Conservation (phyloP, 2,113 vertebrate genomes). For the Rissa tridactyla region DNA sequence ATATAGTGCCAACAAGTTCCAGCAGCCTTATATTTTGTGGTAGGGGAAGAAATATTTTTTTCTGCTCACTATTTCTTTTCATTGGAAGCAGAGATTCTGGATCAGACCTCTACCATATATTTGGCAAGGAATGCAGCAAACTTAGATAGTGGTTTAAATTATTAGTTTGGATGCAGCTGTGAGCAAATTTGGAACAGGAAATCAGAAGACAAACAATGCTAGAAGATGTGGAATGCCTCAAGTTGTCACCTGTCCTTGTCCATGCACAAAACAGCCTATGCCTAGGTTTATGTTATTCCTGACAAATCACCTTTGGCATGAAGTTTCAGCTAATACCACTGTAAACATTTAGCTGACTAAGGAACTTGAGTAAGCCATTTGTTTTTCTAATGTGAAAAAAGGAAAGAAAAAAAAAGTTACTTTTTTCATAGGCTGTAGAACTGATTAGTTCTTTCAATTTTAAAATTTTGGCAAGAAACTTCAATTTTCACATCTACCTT, state of each 20-base stretch:
- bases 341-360: neutral
- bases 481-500: neutral
- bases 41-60: neutral
- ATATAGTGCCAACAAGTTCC: neutral
- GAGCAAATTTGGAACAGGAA: neutral
- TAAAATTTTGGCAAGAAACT: neutral
- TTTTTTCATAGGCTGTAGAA: neutral
- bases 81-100: neutral
- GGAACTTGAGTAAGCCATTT: neutral
- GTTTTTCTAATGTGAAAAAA: neutral
- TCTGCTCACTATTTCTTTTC: neutral
- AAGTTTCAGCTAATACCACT: neutral
- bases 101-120: neutral
- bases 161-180: neutral
- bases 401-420: accelerated
- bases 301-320: neutral
- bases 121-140: neutral
- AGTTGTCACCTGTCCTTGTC: neutral
- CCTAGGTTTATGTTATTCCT: neutral
- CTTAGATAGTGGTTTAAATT: neutral
- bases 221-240: neutral
- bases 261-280: neutral
- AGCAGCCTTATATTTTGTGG: neutral
- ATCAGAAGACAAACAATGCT: neutral
- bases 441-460: neutral